phyloP scores from a whole-genome alignment of 2,797 vertebrate species.

The Cyclura pinguis region DNA sequence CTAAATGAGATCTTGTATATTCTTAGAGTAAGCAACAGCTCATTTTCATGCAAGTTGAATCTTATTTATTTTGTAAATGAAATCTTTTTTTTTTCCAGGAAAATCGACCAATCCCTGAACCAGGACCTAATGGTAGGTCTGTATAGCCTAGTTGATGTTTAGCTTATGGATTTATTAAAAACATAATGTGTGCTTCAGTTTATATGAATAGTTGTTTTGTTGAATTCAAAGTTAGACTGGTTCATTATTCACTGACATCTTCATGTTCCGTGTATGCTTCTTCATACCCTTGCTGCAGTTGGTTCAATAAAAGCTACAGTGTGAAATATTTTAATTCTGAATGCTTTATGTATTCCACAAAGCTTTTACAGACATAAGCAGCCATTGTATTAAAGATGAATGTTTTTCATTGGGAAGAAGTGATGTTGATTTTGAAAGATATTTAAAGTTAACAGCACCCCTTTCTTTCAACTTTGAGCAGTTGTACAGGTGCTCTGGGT shows the following conservation, averaged over 20 bases:
- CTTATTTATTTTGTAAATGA: conserved; percentile 38
- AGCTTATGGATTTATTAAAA: background rate
- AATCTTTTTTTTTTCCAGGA: conserved; percentile 83
- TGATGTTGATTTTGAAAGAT: too few species aligned
- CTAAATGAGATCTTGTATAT: background rate
- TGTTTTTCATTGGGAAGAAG: too few species aligned
- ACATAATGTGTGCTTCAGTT: background rate
- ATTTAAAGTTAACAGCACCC: too few species aligned
- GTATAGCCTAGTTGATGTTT: conserved; percentile 7
- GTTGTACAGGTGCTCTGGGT: too few species aligned
- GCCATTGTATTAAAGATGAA: background rate
- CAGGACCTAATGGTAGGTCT: conserved; percentile 89
- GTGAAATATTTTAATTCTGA: conserved; percentile 8
- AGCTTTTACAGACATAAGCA: too few species aligned
- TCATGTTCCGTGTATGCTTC: too few species aligned
- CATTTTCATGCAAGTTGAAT: conserved; percentile 50
- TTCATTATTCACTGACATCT: background rate
- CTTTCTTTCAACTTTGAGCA: too few species aligned
- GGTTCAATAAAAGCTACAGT: background rate
- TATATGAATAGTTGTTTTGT: background rate
- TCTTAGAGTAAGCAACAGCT: background rate
- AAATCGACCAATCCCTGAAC: conserved; percentile 89
- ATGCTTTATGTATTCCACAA: background rate
- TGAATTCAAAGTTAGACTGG: background rate
- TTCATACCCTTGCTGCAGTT: too few species aligned